Evolutionary conservation across 2,888 invertebrate species (phyloP).

Genomic region (Trissoscelio sp.): DNA sequence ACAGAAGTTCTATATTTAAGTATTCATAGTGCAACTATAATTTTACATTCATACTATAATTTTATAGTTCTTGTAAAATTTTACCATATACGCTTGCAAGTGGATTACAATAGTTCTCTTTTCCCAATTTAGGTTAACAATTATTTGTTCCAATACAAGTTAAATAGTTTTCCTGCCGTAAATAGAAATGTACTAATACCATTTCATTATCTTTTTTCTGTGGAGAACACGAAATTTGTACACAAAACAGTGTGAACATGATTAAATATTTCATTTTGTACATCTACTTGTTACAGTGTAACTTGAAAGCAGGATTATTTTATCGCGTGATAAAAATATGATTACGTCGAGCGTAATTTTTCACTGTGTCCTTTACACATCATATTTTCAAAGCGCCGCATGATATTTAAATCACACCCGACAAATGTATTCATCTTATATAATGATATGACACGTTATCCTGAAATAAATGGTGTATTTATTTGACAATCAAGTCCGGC

Average conservation of each 20-base stretch:
- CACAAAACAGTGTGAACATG: neutral
- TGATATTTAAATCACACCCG: slow-evolving; percentile 17
- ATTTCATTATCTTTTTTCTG: no score
- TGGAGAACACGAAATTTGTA: neutral
- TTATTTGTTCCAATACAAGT: no score
- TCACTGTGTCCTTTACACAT: slow-evolving; percentile 1
- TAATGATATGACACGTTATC: slow-evolving; percentile 35
- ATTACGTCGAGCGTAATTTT: slow-evolving; percentile 31
- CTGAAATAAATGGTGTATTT: slow-evolving; percentile 53
- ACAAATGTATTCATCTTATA: slow-evolving; percentile 27
- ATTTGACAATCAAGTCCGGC: slow-evolving; percentile 55
- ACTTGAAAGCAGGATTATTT: slow-evolving; percentile 25
- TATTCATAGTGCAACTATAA: no score
- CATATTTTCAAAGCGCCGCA: slow-evolving; percentile 1
- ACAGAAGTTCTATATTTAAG: no score
- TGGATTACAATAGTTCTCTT: no score
- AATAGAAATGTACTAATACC: no score
- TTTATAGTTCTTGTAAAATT: no score
- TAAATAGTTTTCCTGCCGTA: no score
- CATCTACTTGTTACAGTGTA: slow-evolving; percentile 9
- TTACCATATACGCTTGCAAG: no score
- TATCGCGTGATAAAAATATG: slow-evolving; percentile 19
- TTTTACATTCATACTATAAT: no score
- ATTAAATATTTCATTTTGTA: slow-evolving; percentile 24
- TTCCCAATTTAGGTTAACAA: no score